Evolutionary conservation across 2,797 vertebrate genomes (phyloP).

Genomic region (Dendrocincla tyrannina): DNA sequence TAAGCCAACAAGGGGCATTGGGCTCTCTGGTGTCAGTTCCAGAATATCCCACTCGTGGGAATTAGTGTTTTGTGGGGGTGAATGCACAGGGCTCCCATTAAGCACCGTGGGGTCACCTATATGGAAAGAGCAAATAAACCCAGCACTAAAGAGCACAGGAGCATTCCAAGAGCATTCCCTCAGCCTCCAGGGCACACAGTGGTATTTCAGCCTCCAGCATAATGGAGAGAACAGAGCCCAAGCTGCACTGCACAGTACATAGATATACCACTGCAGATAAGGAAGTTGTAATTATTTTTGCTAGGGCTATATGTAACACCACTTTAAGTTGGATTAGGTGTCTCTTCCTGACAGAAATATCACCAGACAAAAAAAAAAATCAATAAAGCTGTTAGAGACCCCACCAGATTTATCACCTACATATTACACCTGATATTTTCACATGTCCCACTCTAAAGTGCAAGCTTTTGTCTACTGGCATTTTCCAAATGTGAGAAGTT

Average conservation of each 20-base stretch:
- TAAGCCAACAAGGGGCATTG: neutral
- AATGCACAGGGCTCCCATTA: neutral
- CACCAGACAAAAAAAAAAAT: conserved; percentile 52
- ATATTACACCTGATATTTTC: conserved; percentile 64
- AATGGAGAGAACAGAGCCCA: neutral
- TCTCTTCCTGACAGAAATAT: conserved; percentile 67
- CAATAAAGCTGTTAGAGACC: conserved; percentile 53
- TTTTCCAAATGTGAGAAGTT: conserved; percentile 64
- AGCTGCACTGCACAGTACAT: neutral
- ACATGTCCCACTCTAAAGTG: conserved; percentile 23
- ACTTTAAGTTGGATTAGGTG: conserved; percentile 50
- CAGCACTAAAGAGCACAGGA: neutral
- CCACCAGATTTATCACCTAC: conserved; percentile 58
- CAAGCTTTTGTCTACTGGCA: conserved; percentile 68
- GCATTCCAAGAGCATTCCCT: neutral
- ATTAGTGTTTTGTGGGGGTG: neutral
- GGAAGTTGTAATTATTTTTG: conserved; percentile 49
- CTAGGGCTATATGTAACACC: conserved; percentile 13
- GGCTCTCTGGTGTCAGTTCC: neutral
- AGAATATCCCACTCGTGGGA: neutral
- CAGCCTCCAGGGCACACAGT: neutral
- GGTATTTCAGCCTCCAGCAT: neutral
- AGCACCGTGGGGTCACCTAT: neutral
- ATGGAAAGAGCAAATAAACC: neutral
- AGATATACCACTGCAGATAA: conserved; percentile 29